phyloP scores from a whole-genome alignment of 2,797 vertebrate species.

The Monodelphis domestica region DNA sequence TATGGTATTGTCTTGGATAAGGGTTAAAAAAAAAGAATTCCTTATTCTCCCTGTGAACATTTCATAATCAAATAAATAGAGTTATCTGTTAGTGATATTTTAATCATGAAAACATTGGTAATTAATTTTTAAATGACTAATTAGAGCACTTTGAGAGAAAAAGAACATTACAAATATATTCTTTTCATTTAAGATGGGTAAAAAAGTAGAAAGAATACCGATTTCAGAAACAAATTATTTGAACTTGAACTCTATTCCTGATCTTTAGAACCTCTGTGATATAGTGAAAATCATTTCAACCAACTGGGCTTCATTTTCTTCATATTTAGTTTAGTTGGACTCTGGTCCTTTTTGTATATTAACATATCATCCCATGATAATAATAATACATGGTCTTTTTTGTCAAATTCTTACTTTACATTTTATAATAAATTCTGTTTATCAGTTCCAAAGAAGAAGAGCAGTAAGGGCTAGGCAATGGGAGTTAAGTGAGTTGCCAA shows the following conservation, averaged over 20 bases:
- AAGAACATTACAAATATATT: background rate
- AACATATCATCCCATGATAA: background rate
- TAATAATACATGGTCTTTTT: too few species aligned
- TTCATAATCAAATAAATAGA: background rate
- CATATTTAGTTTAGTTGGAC: background rate
- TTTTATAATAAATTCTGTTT: too few species aligned
- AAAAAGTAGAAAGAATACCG: background rate
- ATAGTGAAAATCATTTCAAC: background rate
- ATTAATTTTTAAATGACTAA: background rate
- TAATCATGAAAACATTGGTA: background rate
- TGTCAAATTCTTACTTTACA: too few species aligned
- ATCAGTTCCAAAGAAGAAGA: too few species aligned
- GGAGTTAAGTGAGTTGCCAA: too few species aligned
- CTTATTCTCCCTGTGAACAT: background rate
- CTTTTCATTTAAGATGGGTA: background rate
- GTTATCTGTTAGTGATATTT: background rate
- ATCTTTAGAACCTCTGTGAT: background rate
- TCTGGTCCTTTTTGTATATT: background rate
- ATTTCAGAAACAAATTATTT: background rate
- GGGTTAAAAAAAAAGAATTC: too few species aligned
- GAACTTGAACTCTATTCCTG: background rate
- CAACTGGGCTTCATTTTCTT: background rate
- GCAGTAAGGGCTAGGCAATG: too few species aligned
- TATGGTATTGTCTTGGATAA: too few species aligned
- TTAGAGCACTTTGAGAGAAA: background rate